Evolutionary conservation across 53 echinoderm and acorn worm species (phyloP).

Genomic region (Glandiceps talaboti): DNA sequence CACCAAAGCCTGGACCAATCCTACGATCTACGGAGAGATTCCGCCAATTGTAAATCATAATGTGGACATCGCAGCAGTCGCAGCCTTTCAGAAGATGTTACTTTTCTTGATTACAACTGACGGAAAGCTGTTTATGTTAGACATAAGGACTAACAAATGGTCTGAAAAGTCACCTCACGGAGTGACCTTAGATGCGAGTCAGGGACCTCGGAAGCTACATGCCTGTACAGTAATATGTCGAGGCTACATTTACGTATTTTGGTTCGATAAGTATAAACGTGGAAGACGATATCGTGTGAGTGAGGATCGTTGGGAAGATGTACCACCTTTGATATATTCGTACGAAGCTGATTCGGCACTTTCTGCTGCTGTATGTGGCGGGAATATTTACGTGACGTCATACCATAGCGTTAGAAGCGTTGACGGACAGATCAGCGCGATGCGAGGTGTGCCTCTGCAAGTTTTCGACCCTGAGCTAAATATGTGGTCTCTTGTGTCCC

Average conservation of each 20-base stretch:
- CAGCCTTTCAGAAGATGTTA: not conserved
- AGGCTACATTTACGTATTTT: not conserved
- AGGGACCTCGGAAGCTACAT: not conserved
- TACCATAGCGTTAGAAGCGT: not conserved
- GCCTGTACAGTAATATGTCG: not conserved
- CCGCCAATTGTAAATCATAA: not conserved
- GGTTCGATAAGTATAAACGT: not conserved
- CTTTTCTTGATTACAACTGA: not conserved
- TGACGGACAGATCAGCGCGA: not conserved
- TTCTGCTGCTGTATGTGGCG: not conserved
- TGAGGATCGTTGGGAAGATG: not conserved
- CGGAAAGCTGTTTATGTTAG: not conserved
- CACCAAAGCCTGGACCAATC: not conserved
- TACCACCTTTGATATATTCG: not conserved
- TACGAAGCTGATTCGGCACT: not conserved
- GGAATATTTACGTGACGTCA: not conserved
- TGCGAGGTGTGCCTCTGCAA: not conserved
- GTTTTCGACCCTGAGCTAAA: not conserved
- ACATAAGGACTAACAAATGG: not conserved
- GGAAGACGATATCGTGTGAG: not conserved
- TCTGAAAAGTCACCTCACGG: not conserved
- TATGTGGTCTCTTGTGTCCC: not conserved
- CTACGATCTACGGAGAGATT: not conserved
- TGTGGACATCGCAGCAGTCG: not conserved
- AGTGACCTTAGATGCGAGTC: not conserved